Evolutionary conservation across 2,113 vertebrate species (phyloP), one percentile per base, ranked within the genome.

Genomic region (Dryoscopus gambensis): DNA sequence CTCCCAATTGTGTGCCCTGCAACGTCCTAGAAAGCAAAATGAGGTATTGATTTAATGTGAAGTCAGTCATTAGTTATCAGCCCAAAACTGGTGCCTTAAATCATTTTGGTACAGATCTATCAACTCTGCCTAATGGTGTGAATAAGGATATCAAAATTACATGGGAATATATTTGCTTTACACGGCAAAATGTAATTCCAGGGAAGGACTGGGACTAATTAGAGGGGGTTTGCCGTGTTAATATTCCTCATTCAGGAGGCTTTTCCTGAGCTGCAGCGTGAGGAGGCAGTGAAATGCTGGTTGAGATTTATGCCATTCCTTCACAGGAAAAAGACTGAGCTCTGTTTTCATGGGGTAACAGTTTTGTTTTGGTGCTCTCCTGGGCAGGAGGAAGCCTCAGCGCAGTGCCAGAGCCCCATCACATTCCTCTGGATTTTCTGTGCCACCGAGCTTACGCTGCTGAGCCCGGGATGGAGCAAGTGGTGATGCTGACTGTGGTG

Each of bases 401-500:
- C 62, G 42, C 76, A 0, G 94, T 97, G 71, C 98, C 98, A 35
- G 95, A 98, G 64, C 94, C 92, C 22, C 25, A 5, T 21, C 59
- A n/a, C 24, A 63, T 98, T 59, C 74, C 87, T 44, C 62, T 97
- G 93, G 73, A 95, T 69, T 53, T 98, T 49, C 95, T 98, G 57
- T 95, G 81, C 56, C 60, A 70, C 46, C 91, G 46, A 55, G 95
- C 27, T 2, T 95, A 52, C 11, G 87, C 93, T 46, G 95, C 96
- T 33, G 96, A 96, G 52, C 86, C 97, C 7, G 97, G 97, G 10
- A 91, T 62, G 82, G 98, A 98, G 75, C 98, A 98, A 28, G 96
- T 98, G 50, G 98, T 97, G 60, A 75, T 97, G 87, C 94, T 98
- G 85, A 96, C 96, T 0, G 64, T 98, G 90, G 91, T 96, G 19